Conservation (phyloP, 2,888 invertebrate genomes). For the Oscheius onirici region DNA sequence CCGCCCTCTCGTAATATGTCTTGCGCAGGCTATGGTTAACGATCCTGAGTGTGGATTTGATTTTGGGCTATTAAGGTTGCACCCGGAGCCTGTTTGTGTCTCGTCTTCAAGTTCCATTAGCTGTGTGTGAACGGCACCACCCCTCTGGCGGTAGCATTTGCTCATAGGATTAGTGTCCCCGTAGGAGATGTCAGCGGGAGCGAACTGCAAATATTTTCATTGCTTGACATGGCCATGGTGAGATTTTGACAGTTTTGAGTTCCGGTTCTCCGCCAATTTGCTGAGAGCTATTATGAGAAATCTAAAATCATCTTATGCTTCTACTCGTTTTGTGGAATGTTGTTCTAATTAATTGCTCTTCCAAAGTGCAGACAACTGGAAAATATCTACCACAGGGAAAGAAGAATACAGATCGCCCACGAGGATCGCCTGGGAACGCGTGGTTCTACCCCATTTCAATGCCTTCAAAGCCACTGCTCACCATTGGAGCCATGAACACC, state of each 20-base stretch:
- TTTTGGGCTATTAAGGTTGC: constrained; percentile 19
- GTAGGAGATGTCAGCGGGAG: constrained; percentile 24
- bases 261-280: constrained; percentile 1
- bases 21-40: constrained; percentile 21
- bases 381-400: no score
- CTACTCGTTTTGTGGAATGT: no score
- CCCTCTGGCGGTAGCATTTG: constrained; percentile 18
- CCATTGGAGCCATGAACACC: no score
- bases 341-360: no score
- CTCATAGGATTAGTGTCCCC: constrained; percentile 23
- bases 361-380: no score
- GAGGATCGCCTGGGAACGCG: no score
- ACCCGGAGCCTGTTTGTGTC: background rate
- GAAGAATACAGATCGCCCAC: no score
- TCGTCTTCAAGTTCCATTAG: constrained; percentile 14
- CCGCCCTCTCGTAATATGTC: constrained; percentile 1
- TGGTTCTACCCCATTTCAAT: no score
- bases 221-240: constrained; percentile 20
- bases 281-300: no score
- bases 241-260: constrained; percentile 20
- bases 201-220: constrained; percentile 29
- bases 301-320: no score
- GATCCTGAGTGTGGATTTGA: constrained; percentile 30
- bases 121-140: background rate
- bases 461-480: no score